Percentiles rank a stretch among this genome's conserved stretches.
These are phyloP conservation scores for Oreochromis tanganicae DNA, from an alignment of 2,113 vertebrate genomes.

Conservation along the genomic window DNA sequence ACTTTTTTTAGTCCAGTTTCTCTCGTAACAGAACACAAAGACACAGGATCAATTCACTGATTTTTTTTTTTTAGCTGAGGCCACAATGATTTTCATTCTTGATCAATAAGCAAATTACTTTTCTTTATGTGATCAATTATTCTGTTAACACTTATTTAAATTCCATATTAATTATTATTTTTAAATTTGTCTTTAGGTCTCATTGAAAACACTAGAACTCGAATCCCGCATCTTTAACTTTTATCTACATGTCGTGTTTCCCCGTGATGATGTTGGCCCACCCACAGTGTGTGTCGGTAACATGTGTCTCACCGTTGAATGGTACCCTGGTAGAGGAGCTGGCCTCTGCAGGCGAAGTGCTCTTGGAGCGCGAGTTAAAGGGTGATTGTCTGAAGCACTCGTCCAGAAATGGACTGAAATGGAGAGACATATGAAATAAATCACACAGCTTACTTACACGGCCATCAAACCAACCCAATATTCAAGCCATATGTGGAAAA, in stretches of 20 bases:
- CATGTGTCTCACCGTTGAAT: conserved; percentile 77
- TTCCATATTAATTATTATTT: neutral
- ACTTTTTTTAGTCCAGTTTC: neutral
- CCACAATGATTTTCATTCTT: neutral
- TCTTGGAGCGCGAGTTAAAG: conserved; percentile 91
- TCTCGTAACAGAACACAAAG: neutral
- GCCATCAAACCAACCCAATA: neutral
- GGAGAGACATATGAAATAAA: neutral
- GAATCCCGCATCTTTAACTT: neutral
- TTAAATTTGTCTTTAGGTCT: neutral
- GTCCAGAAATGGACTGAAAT: conserved; percentile 90
- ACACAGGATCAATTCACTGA: neutral
- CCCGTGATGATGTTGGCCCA: neutral
- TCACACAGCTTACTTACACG: neutral
- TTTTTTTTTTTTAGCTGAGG: neutral
- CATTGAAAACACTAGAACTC: neutral
- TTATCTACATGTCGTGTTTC: neutral
- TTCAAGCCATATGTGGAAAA: neutral
- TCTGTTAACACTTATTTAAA: neutral
- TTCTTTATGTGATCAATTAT: neutral
- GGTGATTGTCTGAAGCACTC: conserved; percentile 98
- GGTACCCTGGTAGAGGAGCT: conserved; percentile 79
- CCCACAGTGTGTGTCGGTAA: neutral
- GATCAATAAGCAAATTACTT: neutral
- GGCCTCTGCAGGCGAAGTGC: conserved; percentile 83